Base-by-base conservation (phyloP, 2,888 invertebrate genomes). In the Drosophila algonquin region DNA sequence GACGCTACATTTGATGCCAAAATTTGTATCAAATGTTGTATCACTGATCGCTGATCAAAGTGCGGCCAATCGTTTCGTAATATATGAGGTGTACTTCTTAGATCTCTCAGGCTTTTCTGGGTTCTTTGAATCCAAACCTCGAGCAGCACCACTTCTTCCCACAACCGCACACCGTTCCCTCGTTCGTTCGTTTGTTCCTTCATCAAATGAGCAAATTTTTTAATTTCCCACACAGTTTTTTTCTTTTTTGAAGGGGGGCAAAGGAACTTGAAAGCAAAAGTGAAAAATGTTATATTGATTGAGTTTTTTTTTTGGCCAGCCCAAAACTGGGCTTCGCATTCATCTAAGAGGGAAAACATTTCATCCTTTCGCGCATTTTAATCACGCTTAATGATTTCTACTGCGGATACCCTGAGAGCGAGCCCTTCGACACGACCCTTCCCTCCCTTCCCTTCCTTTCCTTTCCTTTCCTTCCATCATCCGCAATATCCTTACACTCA, bases 331-430 rank as follows among this genome's bases (percentile, higher is more conserved):
- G 9, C 2, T 58, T 47, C 50, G 63, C 69, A 46, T 48, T 73
- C 64, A 75, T 70, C 62, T 62, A 61, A 68, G 52, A 55, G 61
- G 58, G 60, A 80, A 77, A 79, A 72, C 76, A 74, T 69, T 84
- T 87, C 77, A 84, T 81, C 80, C 79, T 81, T 81, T 84, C 75
- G 79, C 74, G 72, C 75, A 77, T 87, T 86, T 85, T 79, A 77
- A 85, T 87, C 82, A 80, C 76, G 75, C 78, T 76, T 80, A 80
- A 80, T 75, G 80, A 80, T 80, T 72, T 76, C 74, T 76, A 68
- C 60, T 82, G 54, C 30, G 30, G 18, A 53, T 55, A 52, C 59
- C 56, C 50, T 48, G 44, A 52, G 51, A 51, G 35, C 58, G 32
- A 48, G 46, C 46, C 55, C 54, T 61, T 63, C 54, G 50, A 53